These are phyloP conservation scores for Centropristis striata DNA, from an alignment of 2,113 vertebrate genomes.

Conservation along the genomic window DNA sequence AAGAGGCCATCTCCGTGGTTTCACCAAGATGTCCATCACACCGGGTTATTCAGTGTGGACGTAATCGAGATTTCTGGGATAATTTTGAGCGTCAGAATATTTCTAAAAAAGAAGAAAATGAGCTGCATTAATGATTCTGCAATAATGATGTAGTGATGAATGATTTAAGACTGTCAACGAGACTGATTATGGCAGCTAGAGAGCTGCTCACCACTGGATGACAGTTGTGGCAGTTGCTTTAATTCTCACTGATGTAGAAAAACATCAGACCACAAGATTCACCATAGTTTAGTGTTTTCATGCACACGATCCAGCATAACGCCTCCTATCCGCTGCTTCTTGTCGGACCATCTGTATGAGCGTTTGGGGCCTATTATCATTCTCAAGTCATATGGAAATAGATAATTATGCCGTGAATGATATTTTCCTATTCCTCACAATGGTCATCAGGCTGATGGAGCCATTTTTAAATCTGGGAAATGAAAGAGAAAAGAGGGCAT, in stretches of 20 bases:
- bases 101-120: slow-evolving; percentile 14
- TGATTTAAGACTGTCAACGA: slow-evolving; percentile 28
- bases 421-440: slow-evolving; percentile 91
- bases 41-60: slow-evolving; percentile 31
- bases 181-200: slow-evolving; percentile 32
- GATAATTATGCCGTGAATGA: slow-evolving; percentile 81
- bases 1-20: slow-evolving; percentile 29
- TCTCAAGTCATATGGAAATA: slow-evolving; percentile 86
- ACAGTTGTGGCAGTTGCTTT: slow-evolving; percentile 81
- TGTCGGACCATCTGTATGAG: slow-evolving; percentile 70
- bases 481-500: slow-evolving; percentile 88
- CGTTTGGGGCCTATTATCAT: slow-evolving; percentile 77
- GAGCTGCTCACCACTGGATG: slow-evolving; percentile 51
- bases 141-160: too few species aligned
- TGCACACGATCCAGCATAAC: slow-evolving; percentile 39
- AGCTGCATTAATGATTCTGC: slow-evolving; percentile 11
- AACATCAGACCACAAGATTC: slow-evolving; percentile 60
- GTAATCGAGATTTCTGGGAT: slow-evolving; percentile 13
- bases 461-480: slow-evolving; percentile 81
- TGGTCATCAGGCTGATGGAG: slow-evolving; percentile 78
- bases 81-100: not conserved
- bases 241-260: slow-evolving; percentile 36
- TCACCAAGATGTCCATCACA: slow-evolving; percentile 51
- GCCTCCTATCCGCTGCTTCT: slow-evolving; percentile 75
- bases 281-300: slow-evolving; percentile 47